Percentiles rank a stretch among this genome's conserved stretches.
Evolutionary conservation across 92 coral and sea anemone genomes (phyloP).

Genomic region (Palythoa grandis): DNA sequence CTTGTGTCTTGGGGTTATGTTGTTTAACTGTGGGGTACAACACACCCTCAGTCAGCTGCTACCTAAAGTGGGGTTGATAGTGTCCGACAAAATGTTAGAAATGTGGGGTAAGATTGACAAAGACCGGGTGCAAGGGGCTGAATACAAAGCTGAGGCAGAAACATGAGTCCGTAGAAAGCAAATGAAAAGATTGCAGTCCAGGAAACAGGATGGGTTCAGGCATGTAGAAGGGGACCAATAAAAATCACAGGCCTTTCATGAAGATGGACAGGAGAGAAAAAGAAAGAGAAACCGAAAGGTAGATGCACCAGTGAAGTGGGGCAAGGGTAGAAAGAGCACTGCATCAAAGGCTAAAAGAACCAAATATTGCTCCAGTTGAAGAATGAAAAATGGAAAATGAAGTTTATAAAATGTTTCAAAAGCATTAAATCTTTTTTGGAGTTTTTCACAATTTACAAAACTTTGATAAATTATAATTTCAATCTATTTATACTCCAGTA

Average conservation of each 20-base stretch:
- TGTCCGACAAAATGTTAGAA: neutral
- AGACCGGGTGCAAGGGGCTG: neutral
- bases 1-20: conserved; percentile 24
- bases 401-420: neutral
- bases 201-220: conserved; percentile 1
- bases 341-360: neutral
- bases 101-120: neutral
- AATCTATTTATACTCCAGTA: neutral
- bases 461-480: neutral
- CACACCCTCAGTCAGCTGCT: neutral
- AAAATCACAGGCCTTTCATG: conserved; percentile 3
- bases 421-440: neutral
- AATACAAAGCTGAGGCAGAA: neutral
- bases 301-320: conserved; percentile 1
- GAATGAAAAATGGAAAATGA: neutral
- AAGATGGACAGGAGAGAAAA: neutral
- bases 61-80: conserved; percentile 27
- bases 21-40: conserved; percentile 34
- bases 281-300: neutral
- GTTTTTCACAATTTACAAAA: neutral
- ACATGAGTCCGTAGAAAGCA: neutral
- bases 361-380: conserved; percentile 12
- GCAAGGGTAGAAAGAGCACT: neutral
- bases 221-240: conserved; percentile 30
- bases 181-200: neutral